Base-by-base conservation (phyloP, 2,888 invertebrate genomes). In the Papilio elwesi region DNA sequence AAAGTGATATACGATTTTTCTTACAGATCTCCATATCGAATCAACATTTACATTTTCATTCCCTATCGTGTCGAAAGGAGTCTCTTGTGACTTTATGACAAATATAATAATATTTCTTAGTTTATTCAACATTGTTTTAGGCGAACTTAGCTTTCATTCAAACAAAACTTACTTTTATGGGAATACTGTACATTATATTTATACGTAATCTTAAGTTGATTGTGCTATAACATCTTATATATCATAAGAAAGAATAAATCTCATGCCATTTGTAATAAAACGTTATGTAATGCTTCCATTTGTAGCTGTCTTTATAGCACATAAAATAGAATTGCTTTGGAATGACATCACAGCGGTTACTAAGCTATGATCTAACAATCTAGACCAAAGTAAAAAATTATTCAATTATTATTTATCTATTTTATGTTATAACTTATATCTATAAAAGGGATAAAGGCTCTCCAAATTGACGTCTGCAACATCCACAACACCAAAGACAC, bases 201-300 rank as follows among this genome's bases (percentile, higher is more conserved):
- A 9, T 16, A 43, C 1, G n/a, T 15, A 15, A 66, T 12, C 66
- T 52, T 26, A n/a, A 66, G 13, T 52, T 36, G 51, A 36, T 66
- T 6, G 26, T 11, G 1, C 51, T 38, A n/a, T 66, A 36, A 38
- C 66, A n/a, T 51, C 52, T 62, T 62, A 62, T 11, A 55, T 49
- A 51, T 65, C 36, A 65, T 38, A 36, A 66, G 26, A 52, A 38
- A 49, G 51, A 13, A 66, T 43, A 66, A 38, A 51, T 51, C 49
- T 51, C 36, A 10, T 38, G n/a, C 38, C 26, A 51, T 66, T 52
- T 66, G 52, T 52, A 51, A 66, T 66, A 66, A 66, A 66, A 66
- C 38, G 66, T 51, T 66, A 66, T 51, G 52, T 52, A 52, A 66
- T 66, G 66, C 51, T 52, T 66, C 66, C 66, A 66, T 66, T 66